phyloP scores from a whole-genome alignment of 1,140 invertebrate species.

The Catajapyx aquilonaris region DNA sequence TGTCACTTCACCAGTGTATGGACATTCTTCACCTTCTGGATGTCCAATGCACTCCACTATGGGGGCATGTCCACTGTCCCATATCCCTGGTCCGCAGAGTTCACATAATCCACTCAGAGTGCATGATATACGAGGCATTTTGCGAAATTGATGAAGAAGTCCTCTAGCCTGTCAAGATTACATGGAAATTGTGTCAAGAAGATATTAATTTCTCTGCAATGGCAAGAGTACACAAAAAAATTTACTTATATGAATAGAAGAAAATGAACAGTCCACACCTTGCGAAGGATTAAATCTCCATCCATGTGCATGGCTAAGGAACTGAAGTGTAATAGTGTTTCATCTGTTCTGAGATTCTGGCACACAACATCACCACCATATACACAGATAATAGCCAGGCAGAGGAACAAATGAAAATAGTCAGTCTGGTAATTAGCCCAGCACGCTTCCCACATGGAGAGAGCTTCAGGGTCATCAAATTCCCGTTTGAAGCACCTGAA shows the following conservation, averaged over 20 bases:
- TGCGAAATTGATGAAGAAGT: conserved; percentile 69
- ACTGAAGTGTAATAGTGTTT: conserved; percentile 85
- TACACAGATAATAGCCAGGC: conserved; percentile 70
- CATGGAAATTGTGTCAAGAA: conserved; percentile 1
- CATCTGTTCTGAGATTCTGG: conserved; percentile 70
- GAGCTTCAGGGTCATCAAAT: conserved; percentile 63
- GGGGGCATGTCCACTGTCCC: conserved; percentile 71
- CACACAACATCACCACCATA: conserved; percentile 74
- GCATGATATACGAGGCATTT: conserved; percentile 64
- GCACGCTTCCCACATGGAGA: conserved; percentile 83
- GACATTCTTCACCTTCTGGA: background rate
- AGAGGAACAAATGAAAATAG: conserved; percentile 81
- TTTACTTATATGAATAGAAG: conserved; percentile 4
- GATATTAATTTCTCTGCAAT: background rate
- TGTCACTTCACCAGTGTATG: too few relatives aligned
- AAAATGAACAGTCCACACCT: conserved; percentile 24
- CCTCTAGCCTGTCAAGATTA: conserved; percentile 43
- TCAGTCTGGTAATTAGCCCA: conserved; percentile 86
- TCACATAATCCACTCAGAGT: conserved; percentile 67
- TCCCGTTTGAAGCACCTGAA: conserved; percentile 65
- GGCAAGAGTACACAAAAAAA: background rate
- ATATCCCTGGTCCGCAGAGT: conserved; percentile 72
- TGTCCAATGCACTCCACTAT: conserved; percentile 42
- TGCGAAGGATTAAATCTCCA: conserved; percentile 65
- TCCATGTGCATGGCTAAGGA: conserved; percentile 93